These are phyloP conservation scores for Hermetia illucens DNA, from an alignment of 1,140 invertebrate species.

Conservation along the genomic window DNA sequence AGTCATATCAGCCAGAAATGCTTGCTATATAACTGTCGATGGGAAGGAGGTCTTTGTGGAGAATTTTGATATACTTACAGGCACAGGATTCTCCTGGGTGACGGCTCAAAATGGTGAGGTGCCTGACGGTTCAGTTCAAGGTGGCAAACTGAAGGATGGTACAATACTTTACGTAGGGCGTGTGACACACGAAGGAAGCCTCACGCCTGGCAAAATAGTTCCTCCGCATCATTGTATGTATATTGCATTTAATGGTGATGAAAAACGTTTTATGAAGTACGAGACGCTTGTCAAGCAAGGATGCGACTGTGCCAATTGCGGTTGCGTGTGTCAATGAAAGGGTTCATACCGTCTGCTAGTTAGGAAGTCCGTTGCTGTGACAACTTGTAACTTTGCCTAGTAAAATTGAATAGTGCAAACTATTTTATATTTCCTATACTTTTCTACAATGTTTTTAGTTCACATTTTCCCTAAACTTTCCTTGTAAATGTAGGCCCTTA, in stretches of 20 bases:
- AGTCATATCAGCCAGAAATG: conserved; percentile 23
- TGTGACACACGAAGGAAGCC: conserved; percentile 37
- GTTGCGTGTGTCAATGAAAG: no score
- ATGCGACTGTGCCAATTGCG: no score
- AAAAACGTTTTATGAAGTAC: conserved; percentile 44
- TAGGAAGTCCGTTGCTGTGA: no score
- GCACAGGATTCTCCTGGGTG: conserved; percentile 34
- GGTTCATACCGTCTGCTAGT: no score
- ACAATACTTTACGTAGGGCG: conserved; percentile 51
- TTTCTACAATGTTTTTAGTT: no score
- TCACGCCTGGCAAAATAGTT: conserved; percentile 44
- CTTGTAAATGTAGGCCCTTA: no score
- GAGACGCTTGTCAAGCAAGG: conserved; percentile 3
- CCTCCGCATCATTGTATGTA: conserved; percentile 48
- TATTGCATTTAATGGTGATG: conserved; percentile 45
- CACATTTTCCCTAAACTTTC: no score
- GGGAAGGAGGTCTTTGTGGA: conserved; percentile 32
- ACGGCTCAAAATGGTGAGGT: conserved; percentile 33
- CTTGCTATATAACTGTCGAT: conserved; percentile 30
- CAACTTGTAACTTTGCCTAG: no score
- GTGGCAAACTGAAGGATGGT: conserved; percentile 40
- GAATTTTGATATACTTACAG: conserved; percentile 30
- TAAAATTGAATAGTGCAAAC: no score
- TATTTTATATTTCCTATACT: no score
- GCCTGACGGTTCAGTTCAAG: conserved; percentile 40